These are phyloP conservation scores for Tapirus indicus DNA, from an alignment of 2,797 vertebrate species.

Conservation along the genomic window DNA sequence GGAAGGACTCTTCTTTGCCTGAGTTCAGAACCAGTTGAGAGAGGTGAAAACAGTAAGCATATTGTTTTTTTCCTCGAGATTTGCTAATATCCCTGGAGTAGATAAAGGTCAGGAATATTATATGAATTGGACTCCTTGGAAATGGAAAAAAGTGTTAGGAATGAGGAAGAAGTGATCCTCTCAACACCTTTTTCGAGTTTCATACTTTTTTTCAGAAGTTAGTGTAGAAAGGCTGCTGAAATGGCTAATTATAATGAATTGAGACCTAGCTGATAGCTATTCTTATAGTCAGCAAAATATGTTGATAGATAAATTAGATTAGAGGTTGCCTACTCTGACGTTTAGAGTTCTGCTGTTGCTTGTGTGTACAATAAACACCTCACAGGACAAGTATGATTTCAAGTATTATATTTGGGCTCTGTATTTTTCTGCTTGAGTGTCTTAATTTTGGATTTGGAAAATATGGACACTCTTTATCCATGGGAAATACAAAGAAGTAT, in stretches of 20 bases:
- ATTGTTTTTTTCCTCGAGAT: not conserved
- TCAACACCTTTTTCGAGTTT: not conserved
- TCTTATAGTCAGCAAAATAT: not conserved
- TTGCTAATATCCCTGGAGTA: not conserved
- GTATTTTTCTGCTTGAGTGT: not conserved
- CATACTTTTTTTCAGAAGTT: not conserved
- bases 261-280: not conserved
- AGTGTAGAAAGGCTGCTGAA: not conserved
- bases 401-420: not conserved
- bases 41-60: not conserved
- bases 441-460: conserved; percentile 33
- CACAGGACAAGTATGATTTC: not conserved
- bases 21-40: not conserved
- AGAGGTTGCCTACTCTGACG: not conserved
- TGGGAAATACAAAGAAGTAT: conserved; percentile 28
- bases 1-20: not conserved
- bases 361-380: not conserved
- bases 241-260: not conserved
- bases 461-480: not conserved
- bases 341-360: not conserved
- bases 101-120: not conserved
- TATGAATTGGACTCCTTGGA: not conserved
- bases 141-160: conserved; percentile 16
- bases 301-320: not conserved
- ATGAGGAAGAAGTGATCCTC: not conserved